These are phyloP conservation scores for Sebastes oblongus DNA, from an alignment of 2,797 vertebrate genomes.

Conservation along the genomic window DNA sequence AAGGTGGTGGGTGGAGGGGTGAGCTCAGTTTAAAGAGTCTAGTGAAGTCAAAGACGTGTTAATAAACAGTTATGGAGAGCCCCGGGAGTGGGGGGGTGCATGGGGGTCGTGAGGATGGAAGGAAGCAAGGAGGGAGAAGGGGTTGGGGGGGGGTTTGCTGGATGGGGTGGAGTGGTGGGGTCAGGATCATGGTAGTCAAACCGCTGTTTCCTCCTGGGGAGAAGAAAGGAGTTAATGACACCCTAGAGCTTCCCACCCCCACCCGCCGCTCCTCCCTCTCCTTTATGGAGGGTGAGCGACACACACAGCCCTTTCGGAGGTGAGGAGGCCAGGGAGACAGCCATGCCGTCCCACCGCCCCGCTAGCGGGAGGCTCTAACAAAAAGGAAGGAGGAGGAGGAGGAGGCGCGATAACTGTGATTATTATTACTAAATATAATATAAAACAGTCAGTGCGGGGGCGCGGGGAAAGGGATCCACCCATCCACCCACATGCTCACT, in stretches of 20 bases:
- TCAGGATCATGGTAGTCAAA: slow-evolving; percentile 78
- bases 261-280: slow-evolving; percentile 76
- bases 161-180: slow-evolving; percentile 18
- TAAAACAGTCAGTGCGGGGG: slow-evolving; percentile 74
- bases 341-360: slow-evolving; percentile 70
- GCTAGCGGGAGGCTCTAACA: slow-evolving; percentile 67
- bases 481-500: slow-evolving; percentile 74
- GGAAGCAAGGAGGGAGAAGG: slow-evolving; percentile 51
- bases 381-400: slow-evolving; percentile 72
- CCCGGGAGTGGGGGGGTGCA: slow-evolving; percentile 36
- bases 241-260: slow-evolving; percentile 77
- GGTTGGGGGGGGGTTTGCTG: slow-evolving; percentile 7
- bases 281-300: slow-evolving; percentile 80
- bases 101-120: slow-evolving; percentile 46
- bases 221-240: slow-evolving; percentile 85
- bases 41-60: slow-evolving; percentile 79
- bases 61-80: slow-evolving; percentile 81
- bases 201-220: slow-evolving; percentile 77
- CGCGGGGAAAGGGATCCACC: slow-evolving; percentile 68
- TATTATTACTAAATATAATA: slow-evolving; percentile 87
- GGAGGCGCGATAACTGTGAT: slow-evolving; percentile 81
- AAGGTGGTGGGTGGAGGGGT: slow-evolving; percentile 69
- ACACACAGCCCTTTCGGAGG: slow-evolving; percentile 69
- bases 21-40: slow-evolving; percentile 67
- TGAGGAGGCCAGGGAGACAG: slow-evolving; percentile 76